Percentiles rank a stretch among this genome's conserved stretches.
Evolutionary conservation across 2,888 invertebrate genomes (phyloP).

Genomic region (Pegoplata infirma): DNA sequence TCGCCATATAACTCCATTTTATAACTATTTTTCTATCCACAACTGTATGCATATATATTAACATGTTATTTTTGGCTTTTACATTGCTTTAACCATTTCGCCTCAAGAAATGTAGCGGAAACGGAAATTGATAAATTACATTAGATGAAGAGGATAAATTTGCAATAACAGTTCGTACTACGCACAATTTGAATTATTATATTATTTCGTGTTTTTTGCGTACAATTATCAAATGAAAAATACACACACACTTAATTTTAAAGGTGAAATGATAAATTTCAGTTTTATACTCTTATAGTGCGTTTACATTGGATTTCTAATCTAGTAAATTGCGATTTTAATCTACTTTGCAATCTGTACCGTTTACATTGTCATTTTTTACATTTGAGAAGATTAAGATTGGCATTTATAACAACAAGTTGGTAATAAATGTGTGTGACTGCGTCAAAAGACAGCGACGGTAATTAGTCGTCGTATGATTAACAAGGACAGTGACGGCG

Average conservation of each 20-base stretch:
- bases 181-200: conserved; percentile 47
- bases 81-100: conserved; percentile 15
- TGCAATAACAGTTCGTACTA: conserved; percentile 33
- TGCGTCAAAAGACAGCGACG: no score
- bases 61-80: not conserved
- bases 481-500: no score
- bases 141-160: conserved; percentile 51
- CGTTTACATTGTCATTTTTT: no score
- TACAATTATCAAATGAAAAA: conserved; percentile 12
- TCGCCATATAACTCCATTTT: no score
- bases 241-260: not conserved
- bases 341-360: no score
- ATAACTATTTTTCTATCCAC: not conserved
- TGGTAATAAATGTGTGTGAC: no score
- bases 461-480: no score
- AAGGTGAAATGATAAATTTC: conserved; percentile 17
- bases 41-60: not conserved
- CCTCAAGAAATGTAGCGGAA: conserved; percentile 42
- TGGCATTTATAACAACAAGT: no score
- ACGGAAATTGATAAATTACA: conserved; percentile 62
- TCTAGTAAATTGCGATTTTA: no score
- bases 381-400: no score
- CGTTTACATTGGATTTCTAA: no score
- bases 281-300: not conserved
- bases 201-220: conserved; percentile 7